phyloP scores from a whole-genome alignment of 1,140 invertebrate genomes.

The Neotoxoptera formosana region DNA sequence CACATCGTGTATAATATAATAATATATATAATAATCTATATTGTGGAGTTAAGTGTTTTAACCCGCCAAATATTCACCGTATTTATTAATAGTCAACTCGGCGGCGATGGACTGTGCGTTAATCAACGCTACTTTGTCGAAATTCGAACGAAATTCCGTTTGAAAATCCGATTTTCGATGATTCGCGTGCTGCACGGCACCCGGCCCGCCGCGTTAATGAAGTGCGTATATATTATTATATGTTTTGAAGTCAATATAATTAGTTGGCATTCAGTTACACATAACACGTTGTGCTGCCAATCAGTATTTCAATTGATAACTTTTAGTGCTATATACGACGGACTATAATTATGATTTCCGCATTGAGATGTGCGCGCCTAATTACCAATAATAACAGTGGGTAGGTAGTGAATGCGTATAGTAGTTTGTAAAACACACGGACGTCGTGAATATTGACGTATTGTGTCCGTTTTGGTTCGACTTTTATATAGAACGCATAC shows the following conservation, averaged over 20 bases:
- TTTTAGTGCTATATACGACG: not conserved
- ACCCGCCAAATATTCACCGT: not conserved
- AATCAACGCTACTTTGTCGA: not conserved
- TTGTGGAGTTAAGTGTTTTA: not conserved
- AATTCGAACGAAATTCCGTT: too few relatives aligned
- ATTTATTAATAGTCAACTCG: not conserved
- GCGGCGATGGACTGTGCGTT: not conserved
- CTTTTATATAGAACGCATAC: not conserved
- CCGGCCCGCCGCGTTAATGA: not conserved
- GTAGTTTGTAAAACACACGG: not conserved
- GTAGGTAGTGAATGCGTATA: not conserved
- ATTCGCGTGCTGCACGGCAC: not conserved
- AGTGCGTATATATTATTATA: not conserved
- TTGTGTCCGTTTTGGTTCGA: not conserved
- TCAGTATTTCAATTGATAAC: constrained; percentile 1
- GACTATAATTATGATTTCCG: not conserved
- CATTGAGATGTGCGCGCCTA: not conserved
- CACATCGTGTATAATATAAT: too few relatives aligned
- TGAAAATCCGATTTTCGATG: not conserved
- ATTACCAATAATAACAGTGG: not conserved
- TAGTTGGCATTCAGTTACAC: constrained; percentile 6
- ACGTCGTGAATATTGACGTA: not conserved
- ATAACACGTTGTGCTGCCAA: not conserved
- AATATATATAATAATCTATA: not conserved
- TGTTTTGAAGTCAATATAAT: not conserved